These are phyloP conservation scores for Crotalus viridis DNA, from an alignment of 2,113 vertebrate genomes.

Conservation along the genomic window DNA sequence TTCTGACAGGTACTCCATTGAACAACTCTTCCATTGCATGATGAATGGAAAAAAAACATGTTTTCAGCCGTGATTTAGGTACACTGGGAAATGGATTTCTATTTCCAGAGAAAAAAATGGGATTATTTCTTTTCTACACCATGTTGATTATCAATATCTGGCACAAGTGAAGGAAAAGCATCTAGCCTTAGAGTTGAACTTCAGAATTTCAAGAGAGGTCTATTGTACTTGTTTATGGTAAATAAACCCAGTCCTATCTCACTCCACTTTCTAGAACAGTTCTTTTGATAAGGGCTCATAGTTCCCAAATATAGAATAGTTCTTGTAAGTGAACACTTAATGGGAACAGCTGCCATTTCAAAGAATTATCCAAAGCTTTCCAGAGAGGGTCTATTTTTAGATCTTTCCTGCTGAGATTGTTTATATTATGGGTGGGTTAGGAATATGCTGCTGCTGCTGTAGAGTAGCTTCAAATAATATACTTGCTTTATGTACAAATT, in stretches of 20 bases:
- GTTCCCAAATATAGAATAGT: not conserved
- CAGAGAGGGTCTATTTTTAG: slow-evolving; percentile 23
- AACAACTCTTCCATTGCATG: not conserved
- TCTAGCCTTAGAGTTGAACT: not conserved
- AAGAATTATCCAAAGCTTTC: not conserved
- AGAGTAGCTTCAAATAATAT: not conserved
- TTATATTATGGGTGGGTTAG: not conserved
- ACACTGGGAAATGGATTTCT: not conserved
- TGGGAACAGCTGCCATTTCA: not conserved
- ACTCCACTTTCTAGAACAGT: slow-evolving; percentile 28
- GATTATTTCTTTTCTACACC: not conserved
- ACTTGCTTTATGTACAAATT: not conserved
- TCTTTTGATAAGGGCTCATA: slow-evolving; percentile 3
- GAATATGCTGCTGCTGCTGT: not conserved
- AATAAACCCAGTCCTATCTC: not conserved
- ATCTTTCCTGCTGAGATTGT: not conserved
- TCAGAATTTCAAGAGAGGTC: not conserved
- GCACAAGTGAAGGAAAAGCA: not conserved
- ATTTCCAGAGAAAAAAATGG: not conserved
- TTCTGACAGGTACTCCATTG: not conserved
- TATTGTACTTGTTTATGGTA: not conserved
- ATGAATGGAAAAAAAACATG: not conserved
- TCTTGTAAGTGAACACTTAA: slow-evolving; percentile 15
- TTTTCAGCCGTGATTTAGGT: not conserved
- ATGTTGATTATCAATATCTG: not conserved